Conservation (phyloP, 1,140 invertebrate genomes). For the Pseudomyrmex dendroicus region DNA sequence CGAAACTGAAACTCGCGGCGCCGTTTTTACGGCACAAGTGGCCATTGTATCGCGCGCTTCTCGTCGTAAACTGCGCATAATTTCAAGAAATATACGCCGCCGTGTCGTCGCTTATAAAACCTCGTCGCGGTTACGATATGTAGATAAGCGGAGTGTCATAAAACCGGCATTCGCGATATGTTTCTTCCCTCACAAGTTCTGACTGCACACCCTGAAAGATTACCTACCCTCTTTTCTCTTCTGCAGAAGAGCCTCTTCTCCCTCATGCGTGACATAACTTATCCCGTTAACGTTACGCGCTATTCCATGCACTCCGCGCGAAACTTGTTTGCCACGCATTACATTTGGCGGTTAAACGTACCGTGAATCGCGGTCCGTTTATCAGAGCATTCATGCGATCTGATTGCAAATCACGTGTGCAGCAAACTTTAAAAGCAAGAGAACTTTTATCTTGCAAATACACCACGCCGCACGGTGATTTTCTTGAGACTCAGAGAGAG, state of each 20-base stretch:
- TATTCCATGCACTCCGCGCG: slow-evolving; percentile 30
- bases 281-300: background rate
- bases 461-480: background rate
- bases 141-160: slow-evolving; percentile 47
- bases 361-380: slow-evolving; percentile 39
- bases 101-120: slow-evolving; percentile 8
- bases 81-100: slow-evolving; percentile 54
- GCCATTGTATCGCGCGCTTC: slow-evolving; percentile 37
- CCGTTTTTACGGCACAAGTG: slow-evolving; percentile 42
- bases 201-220: slow-evolving; percentile 18
- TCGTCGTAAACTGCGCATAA: slow-evolving; percentile 63
- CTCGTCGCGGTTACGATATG: slow-evolving; percentile 35
- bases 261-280: slow-evolving; percentile 7
- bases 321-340: slow-evolving; percentile 41
- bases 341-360: slow-evolving; percentile 48
- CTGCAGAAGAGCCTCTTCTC: background rate
- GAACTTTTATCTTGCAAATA: slow-evolving; percentile 10
- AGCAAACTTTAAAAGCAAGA: background rate
- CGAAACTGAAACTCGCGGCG: slow-evolving; percentile 32
- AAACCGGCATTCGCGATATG: slow-evolving; percentile 28
- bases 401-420: slow-evolving; percentile 33
- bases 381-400: slow-evolving; percentile 35
- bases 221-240: background rate
- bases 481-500: background rate
- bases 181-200: slow-evolving; percentile 12